Evolutionary conservation across 2,888 invertebrate genomes (phyloP).

Genomic region (Leptinotarsa rubiginosa): DNA sequence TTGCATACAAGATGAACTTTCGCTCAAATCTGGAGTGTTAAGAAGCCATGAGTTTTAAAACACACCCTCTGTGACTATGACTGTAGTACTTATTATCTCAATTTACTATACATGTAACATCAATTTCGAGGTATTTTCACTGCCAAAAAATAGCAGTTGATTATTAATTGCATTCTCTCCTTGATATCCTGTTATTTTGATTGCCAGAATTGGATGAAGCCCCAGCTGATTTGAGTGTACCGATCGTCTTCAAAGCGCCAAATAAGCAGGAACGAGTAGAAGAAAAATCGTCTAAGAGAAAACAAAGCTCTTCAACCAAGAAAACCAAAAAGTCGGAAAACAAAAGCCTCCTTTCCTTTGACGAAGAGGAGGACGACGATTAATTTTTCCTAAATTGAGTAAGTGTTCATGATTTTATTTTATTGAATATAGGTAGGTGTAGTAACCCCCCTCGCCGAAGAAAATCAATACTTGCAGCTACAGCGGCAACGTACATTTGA

Average conservation of each 20-base stretch:
- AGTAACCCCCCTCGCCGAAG: slow-evolving; percentile 12
- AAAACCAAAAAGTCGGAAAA: slow-evolving; percentile 59
- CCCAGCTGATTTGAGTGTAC: slow-evolving; percentile 73
- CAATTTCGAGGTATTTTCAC: too few relatives aligned
- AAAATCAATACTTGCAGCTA: slow-evolving; percentile 23
- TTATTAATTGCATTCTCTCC: too few relatives aligned
- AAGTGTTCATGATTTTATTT: slow-evolving; percentile 25
- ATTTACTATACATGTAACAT: too few relatives aligned
- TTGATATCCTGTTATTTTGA: too few relatives aligned
- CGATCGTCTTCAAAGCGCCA: slow-evolving; percentile 70
- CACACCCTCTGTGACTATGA: too few relatives aligned
- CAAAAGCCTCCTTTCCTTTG: slow-evolving; percentile 67
- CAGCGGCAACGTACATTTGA: neutral
- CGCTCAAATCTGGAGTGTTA: too few relatives aligned
- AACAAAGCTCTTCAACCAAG: slow-evolving; percentile 42
- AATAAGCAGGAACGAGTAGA: slow-evolving; percentile 53
- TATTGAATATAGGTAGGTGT: slow-evolving; percentile 1
- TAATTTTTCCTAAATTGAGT: slow-evolving; percentile 27
- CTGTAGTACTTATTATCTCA: too few relatives aligned
- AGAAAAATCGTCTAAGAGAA: slow-evolving; percentile 40
- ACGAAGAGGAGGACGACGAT: slow-evolving; percentile 64
- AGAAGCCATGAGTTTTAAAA: too few relatives aligned
- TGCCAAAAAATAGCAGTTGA: too few relatives aligned
- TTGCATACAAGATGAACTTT: too few relatives aligned
- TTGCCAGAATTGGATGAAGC: slow-evolving; percentile 70